A percentile compares a stretch with the other conserved stretches of the same genome.
phyloP scores from a whole-genome alignment of 1,140 invertebrate species.

The Cryptotermes secundus region DNA sequence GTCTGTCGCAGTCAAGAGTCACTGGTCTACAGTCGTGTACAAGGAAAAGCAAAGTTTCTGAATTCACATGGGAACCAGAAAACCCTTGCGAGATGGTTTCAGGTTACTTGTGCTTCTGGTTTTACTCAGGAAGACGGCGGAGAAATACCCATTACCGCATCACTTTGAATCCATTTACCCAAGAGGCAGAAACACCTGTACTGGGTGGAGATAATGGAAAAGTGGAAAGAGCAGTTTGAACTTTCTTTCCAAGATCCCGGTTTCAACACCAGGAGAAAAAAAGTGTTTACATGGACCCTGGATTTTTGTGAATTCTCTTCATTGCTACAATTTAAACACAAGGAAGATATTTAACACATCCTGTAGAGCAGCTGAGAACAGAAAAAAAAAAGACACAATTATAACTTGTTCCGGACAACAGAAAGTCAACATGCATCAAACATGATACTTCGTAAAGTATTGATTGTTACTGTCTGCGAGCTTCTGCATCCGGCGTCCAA shows the following conservation, averaged over 20 bases:
- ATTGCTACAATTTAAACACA: no score
- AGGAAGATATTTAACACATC: no score
- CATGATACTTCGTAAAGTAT: no score
- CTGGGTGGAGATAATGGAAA: neutral
- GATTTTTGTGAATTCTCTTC: no score
- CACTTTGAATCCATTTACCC: conserved; percentile 7
- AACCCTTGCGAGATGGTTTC: neutral
- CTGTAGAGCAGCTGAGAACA: no score
- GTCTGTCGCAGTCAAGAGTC: no score
- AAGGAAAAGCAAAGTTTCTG: neutral
- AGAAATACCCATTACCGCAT: neutral
- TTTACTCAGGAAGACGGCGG: neutral
- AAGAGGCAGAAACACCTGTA: neutral
- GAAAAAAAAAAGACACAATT: no score
- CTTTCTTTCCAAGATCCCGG: neutral
- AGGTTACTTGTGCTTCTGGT: neutral
- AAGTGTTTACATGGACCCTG: neutral
- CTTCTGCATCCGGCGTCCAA: no score
- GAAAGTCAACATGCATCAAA: no score
- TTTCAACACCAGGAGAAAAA: neutral
- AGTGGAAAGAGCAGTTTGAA: neutral
- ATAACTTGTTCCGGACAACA: no score
- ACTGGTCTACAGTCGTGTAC: neutral
- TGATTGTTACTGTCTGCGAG: no score
- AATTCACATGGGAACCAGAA: neutral